These are phyloP conservation scores for Sialis fuliginosa DNA, from an alignment of 2,888 invertebrate species.

Conservation along the genomic window DNA sequence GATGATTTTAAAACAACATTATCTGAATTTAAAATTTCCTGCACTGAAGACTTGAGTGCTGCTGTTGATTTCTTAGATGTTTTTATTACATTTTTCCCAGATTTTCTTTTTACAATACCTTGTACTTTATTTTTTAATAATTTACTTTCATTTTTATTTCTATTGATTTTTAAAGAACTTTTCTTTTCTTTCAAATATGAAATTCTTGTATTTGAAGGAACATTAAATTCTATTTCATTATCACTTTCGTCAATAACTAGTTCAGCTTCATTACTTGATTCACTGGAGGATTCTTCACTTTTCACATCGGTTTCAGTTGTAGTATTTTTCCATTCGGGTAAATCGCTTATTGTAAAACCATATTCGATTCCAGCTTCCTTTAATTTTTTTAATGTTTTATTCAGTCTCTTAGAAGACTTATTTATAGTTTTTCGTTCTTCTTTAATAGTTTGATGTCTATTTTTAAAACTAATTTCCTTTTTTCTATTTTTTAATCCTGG, in stretches of 20 bases:
- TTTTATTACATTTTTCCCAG: background rate
- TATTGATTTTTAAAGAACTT: background rate
- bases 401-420: constrained; percentile 25
- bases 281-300: background rate
- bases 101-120: background rate
- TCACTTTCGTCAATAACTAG: too few relatives aligned
- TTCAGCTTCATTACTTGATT: background rate
- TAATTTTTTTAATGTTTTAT: constrained; percentile 27
- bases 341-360: constrained; percentile 30
- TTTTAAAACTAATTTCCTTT: constrained; percentile 28
- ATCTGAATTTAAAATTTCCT: background rate
- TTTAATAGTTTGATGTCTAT: constrained; percentile 23
- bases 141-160: background rate
- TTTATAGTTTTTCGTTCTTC: constrained; percentile 24
- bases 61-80: background rate
- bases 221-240: background rate
- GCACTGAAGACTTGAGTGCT: background rate
- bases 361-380: constrained; percentile 27
- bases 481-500: constrained; percentile 24
- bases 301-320: background rate
- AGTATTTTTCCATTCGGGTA: constrained; percentile 17
- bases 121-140: constrained; percentile 1
- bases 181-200: background rate
- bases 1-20: background rate
- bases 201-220: background rate